Base-by-base conservation (phyloP, 2,113 vertebrate species). In the Malaclemys terrapin region DNA sequence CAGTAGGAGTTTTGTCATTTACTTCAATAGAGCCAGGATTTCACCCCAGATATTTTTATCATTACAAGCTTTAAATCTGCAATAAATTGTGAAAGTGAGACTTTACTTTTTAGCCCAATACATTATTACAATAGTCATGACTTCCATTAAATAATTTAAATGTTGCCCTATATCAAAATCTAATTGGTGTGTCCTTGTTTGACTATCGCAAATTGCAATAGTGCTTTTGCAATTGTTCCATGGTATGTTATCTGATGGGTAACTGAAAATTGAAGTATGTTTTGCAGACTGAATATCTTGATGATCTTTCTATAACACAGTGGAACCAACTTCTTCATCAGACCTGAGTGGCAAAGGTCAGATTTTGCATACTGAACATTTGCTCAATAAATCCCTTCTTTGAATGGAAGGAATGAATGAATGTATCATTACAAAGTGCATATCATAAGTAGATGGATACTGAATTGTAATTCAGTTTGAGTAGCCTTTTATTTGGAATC, bases 321-420 rank as follows among this genome's bases (percentile, higher is more conserved):
- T 65, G 25, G 27, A 80, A 84, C 38, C 29, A 80, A 24, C 50
- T 20, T 53, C 35, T 54, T 76, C 24, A 31, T 65, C 45, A 35
- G 52, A 81, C 35, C 6, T 19, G 8, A 20, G 27, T 50, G 62
- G 85, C 53, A 91, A 92, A 91, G 72, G 93, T 86, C 78, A 88
- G 0, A 10, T 88, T 85, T 90, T 93, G 52, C 54, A 82, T 57
- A 27, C 24, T 80, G 47, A 80, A 6, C 81, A 62, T 42, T 90
- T 96, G 42, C 75, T 84, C 24, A 10, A 72, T 76, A 88, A 49
- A 88, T 29, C 53, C 89, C 7, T 83, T 86, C 29, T 91, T 96
- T 90, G 72, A 89, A 22, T 62, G 65, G 17, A 35, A 59, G 57
- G 80, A 35, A 59, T 53, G 80, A 85, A 80, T 80, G 76, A 90